phyloP scores from a whole-genome alignment of 2,888 invertebrate genomes.

The Leptogaster cylindrica region DNA sequence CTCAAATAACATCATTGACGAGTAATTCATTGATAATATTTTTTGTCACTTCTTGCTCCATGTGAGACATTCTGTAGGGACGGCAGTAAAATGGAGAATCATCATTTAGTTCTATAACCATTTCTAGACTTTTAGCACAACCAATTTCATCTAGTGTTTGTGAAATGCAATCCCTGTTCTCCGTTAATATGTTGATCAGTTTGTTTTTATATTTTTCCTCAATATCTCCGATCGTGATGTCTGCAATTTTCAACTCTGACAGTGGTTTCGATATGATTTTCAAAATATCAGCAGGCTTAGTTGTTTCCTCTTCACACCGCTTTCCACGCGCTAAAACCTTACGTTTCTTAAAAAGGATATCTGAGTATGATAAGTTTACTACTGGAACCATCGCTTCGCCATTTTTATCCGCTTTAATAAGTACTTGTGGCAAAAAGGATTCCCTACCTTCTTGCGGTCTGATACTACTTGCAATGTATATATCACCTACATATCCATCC shows the following conservation, averaged over 20 bases:
- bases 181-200: not conserved
- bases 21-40: not conserved
- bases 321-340: not conserved
- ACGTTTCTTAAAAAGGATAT: slow-evolving; percentile 1
- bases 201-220: not conserved
- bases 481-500: not conserved
- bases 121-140: not conserved
- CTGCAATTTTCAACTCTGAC: not conserved
- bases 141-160: slow-evolving; percentile 4
- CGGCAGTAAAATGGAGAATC: not conserved
- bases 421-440: not conserved
- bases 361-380: not conserved
- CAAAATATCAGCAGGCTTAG: not conserved
- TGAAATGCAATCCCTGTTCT: slow-evolving; percentile 11
- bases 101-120: not conserved
- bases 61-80: not conserved
- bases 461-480: not conserved
- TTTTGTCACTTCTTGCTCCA: not conserved
- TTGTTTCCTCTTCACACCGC: not conserved
- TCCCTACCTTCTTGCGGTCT: slow-evolving; percentile 1
- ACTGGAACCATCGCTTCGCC: not conserved
- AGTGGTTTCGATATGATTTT: not conserved
- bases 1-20: not conserved
- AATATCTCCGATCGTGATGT: not conserved
- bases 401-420: not conserved